These are phyloP conservation scores for Polydrusus cervinus DNA, from an alignment of 2,888 invertebrate genomes.

Conservation along the genomic window DNA sequence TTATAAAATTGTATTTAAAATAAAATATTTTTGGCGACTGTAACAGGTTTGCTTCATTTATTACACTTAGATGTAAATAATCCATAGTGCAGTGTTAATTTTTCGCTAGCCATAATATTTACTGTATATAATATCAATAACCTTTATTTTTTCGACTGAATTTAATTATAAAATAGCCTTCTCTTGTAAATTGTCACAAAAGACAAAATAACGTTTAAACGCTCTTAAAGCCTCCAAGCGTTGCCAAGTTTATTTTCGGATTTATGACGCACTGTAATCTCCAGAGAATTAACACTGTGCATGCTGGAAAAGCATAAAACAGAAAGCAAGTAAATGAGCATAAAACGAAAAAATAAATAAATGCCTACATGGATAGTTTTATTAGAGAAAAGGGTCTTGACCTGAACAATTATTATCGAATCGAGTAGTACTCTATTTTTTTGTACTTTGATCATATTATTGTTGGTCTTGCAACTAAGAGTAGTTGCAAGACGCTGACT, in stretches of 20 bases:
- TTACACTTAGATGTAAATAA: too few species aligned
- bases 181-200: slow-evolving; percentile 12
- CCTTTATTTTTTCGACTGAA: neutral
- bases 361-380: neutral
- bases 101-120: neutral
- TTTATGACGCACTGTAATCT: slow-evolving; percentile 63
- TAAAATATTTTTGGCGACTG: too few species aligned
- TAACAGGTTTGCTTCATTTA: too few species aligned
- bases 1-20: too few species aligned
- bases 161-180: slow-evolving; percentile 15
- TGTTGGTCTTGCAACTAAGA: too few species aligned
- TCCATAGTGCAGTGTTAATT: neutral
- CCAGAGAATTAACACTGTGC: slow-evolving; percentile 51
- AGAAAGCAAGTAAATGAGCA: neutral
- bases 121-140: neutral
- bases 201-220: slow-evolving; percentile 27
- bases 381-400: neutral
- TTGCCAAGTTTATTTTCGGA: slow-evolving; percentile 65
- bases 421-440: too few species aligned
- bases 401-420: too few species aligned
- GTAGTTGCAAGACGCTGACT: too few species aligned
- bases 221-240: slow-evolving; percentile 52
- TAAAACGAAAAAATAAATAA: slow-evolving; percentile 15
- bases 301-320: slow-evolving; percentile 30
- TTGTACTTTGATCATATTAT: neutral